Conservation (phyloP, 1,140 invertebrate species). For the Formica selysi region DNA sequence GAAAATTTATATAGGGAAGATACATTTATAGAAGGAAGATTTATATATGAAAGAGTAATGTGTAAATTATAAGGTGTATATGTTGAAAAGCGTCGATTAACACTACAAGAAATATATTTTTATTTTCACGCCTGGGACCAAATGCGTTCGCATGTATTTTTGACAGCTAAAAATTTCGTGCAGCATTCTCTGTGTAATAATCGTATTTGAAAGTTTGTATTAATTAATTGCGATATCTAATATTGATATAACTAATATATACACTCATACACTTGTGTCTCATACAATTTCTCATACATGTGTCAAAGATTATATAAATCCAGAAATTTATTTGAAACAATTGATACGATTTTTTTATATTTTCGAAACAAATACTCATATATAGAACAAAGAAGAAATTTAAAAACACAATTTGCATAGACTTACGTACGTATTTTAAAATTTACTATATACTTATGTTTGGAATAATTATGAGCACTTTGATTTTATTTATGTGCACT, state of each 20-base stretch:
- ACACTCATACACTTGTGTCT: slow-evolving; percentile 50
- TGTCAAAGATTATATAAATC: slow-evolving; percentile 61
- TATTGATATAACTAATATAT: slow-evolving; percentile 38
- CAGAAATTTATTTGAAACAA: slow-evolving; percentile 52
- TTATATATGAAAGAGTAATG: slow-evolving; percentile 17
- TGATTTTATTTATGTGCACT: slow-evolving; percentile 30
- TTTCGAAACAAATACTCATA: slow-evolving; percentile 55
- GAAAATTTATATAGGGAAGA: background rate
- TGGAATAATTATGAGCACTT: slow-evolving; percentile 68
- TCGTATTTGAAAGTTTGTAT: background rate
- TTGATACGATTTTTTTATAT: slow-evolving; percentile 4
- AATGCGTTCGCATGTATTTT: background rate
- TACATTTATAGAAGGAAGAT: background rate
- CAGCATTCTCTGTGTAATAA: background rate
- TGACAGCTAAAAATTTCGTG: background rate
- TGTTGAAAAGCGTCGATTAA: background rate
- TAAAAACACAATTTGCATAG: slow-evolving; percentile 62
- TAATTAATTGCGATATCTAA: slow-evolving; percentile 25
- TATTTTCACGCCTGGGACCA: background rate
- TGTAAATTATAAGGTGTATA: background rate
- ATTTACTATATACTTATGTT: slow-evolving; percentile 22
- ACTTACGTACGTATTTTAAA: slow-evolving; percentile 36
- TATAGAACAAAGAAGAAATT: slow-evolving; percentile 28
- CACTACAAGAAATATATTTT: slow-evolving; percentile 4
- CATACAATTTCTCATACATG: slow-evolving; percentile 54